A percentile compares a stretch with the other conserved stretches of the same genome.
These are phyloP conservation scores for Poecilobothrus nobilitatus DNA, from an alignment of 2,888 invertebrate species.

Conservation along the genomic window DNA sequence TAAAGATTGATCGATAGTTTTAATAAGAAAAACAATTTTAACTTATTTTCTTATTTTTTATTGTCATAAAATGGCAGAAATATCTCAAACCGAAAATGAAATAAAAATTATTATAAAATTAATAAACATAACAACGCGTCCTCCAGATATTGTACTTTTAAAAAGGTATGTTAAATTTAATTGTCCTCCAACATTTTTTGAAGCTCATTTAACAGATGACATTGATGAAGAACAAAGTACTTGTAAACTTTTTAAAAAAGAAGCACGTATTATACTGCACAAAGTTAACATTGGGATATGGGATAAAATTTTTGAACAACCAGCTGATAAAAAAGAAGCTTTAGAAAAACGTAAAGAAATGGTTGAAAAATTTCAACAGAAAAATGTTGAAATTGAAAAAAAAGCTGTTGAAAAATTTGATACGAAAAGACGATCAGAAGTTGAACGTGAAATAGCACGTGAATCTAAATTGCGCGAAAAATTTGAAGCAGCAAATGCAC, in stretches of 20 bases:
- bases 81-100: slow-evolving; percentile 41
- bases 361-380: slow-evolving; percentile 34
- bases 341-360: slow-evolving; percentile 37
- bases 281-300: slow-evolving; percentile 38
- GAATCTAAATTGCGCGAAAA: slow-evolving; percentile 34
- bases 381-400: slow-evolving; percentile 38
- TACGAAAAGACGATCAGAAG: slow-evolving; percentile 35
- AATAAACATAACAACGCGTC: slow-evolving; percentile 35
- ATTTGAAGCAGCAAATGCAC: slow-evolving; percentile 25
- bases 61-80: slow-evolving; percentile 34
- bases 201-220: slow-evolving; percentile 38
- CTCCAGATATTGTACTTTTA: slow-evolving; percentile 39
- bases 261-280: slow-evolving; percentile 37
- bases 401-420: slow-evolving; percentile 34
- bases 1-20: slow-evolving; percentile 10
- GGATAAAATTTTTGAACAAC: slow-evolving; percentile 37
- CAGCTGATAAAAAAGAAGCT: slow-evolving; percentile 33
- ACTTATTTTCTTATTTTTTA: background rate
- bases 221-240: slow-evolving; percentile 39
- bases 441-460: slow-evolving; percentile 35
- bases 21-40: background rate
- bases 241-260: slow-evolving; percentile 39
- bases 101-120: slow-evolving; percentile 40
- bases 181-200: slow-evolving; percentile 42
- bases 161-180: slow-evolving; percentile 40